Percentiles rank a stretch among this genome's conserved stretches.
These are phyloP conservation scores for Idaea aversata DNA, from an alignment of 2,888 invertebrate species.

Conservation along the genomic window DNA sequence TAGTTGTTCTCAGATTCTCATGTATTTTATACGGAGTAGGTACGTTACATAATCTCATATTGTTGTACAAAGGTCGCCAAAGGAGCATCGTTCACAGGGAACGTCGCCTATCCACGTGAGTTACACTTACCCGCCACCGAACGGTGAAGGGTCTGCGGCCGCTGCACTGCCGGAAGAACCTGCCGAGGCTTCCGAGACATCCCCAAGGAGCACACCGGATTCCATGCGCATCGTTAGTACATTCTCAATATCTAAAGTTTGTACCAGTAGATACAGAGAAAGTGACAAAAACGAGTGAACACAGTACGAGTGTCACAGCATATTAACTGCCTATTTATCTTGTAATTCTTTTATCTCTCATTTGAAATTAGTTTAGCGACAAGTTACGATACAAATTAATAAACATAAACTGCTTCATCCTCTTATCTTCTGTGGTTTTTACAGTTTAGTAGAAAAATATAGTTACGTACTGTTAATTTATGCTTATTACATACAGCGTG, in stretches of 20 bases:
- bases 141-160: not conserved
- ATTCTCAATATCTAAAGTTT: not conserved
- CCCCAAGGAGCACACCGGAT: constrained; percentile 8
- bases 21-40: no score
- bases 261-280: not conserved
- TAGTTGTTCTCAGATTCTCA: no score
- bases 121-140: constrained; percentile 1
- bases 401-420: no score
- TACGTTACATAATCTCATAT: no score
- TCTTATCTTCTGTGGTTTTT: no score
- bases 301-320: not conserved
- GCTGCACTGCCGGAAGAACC: not conserved
- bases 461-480: not conserved
- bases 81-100: not conserved
- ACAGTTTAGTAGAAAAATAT: no score
- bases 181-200: constrained; percentile 3
- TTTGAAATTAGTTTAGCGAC: no score
- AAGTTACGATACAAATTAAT: no score
- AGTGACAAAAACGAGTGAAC: not conserved
- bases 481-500: not conserved
- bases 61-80: not conserved
- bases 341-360: no score
- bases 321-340: not conserved
- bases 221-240: constrained; percentile 10
- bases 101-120: not conserved